Conservation (phyloP, 2,888 invertebrate species). For the Esperia sulphurella region DNA sequence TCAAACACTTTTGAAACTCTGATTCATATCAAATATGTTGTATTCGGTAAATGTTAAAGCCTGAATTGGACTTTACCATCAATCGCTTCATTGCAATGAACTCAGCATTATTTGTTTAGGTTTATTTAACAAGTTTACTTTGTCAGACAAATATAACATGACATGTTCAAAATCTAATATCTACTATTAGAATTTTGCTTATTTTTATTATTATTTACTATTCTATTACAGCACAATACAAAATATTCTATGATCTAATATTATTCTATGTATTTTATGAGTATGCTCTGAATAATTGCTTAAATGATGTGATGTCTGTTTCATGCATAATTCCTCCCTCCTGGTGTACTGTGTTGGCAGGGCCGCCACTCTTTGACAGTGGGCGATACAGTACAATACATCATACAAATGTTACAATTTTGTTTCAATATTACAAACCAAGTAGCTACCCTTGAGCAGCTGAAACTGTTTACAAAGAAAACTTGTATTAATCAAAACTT, state of each 20-base stretch:
- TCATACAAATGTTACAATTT: too few relatives aligned
- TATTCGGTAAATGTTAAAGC: not conserved
- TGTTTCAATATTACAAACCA: too few relatives aligned
- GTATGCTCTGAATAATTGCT: slow-evolving; percentile 1
- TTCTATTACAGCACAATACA: slow-evolving; percentile 1
- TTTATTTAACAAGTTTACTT: not conserved
- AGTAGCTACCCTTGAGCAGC: not conserved
- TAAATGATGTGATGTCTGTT: not conserved
- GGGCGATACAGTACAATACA: too few relatives aligned
- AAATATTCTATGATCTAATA: not conserved
- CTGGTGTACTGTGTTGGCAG: slow-evolving; percentile 18
- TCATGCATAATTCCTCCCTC: slow-evolving; percentile 47
- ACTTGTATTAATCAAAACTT: too few relatives aligned
- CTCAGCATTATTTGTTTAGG: too few relatives aligned
- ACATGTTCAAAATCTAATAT: too few relatives aligned
- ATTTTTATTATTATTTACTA: not conserved
- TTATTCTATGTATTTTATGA: slow-evolving; percentile 3
- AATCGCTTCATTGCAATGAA: too few relatives aligned
- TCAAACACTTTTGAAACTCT: too few relatives aligned
- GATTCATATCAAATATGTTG: not conserved
- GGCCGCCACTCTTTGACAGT: not conserved
- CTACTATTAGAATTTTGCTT: slow-evolving; percentile 19
- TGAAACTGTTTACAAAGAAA: not conserved
- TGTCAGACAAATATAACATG: not conserved
- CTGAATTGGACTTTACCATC: too few relatives aligned